phyloP scores from a whole-genome alignment of 2,888 invertebrate species.

The Lomographa bimaculata region DNA sequence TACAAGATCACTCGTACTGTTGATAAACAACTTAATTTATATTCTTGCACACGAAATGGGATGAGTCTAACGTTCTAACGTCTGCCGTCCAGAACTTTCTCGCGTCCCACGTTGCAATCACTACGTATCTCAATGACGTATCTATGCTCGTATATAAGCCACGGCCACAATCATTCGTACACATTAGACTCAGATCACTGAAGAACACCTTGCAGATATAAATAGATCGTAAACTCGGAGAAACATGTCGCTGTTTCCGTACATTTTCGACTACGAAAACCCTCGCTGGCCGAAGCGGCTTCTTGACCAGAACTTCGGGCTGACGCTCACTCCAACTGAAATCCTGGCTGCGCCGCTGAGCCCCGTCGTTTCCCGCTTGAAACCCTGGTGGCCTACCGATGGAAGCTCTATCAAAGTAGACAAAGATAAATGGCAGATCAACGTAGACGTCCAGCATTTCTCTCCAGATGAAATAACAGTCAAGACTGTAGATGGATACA shows the following conservation, averaged over 20 bases:
- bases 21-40: constrained; percentile 5
- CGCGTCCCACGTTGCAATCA: constrained; percentile 9
- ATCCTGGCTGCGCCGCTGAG: constrained; percentile 50
- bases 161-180: constrained; percentile 33
- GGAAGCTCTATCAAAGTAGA: constrained; percentile 78
- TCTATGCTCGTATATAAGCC: constrained; percentile 39
- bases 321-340: constrained; percentile 69
- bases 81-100: constrained; percentile 44
- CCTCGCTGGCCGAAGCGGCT: constrained; percentile 66
- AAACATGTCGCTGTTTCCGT: constrained; percentile 62
- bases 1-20: not conserved
- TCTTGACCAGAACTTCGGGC: constrained; percentile 71
- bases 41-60: constrained; percentile 7
- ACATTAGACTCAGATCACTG: too few species aligned
- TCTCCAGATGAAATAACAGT: constrained; percentile 90
- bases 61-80: constrained; percentile 1
- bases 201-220: not conserved
- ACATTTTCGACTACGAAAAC: constrained; percentile 60
- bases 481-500: constrained; percentile 86
- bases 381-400: constrained; percentile 67
- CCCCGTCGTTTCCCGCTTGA: constrained; percentile 50
- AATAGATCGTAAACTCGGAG: constrained; percentile 1
- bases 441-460: constrained; percentile 90
- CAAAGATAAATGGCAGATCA: constrained; percentile 85
- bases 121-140: constrained; percentile 19